A percentile compares a stretch with the other conserved stretches of the same genome.
Evolutionary conservation across 2,113 vertebrate species (phyloP).

Genomic region (Pagrus major): DNA sequence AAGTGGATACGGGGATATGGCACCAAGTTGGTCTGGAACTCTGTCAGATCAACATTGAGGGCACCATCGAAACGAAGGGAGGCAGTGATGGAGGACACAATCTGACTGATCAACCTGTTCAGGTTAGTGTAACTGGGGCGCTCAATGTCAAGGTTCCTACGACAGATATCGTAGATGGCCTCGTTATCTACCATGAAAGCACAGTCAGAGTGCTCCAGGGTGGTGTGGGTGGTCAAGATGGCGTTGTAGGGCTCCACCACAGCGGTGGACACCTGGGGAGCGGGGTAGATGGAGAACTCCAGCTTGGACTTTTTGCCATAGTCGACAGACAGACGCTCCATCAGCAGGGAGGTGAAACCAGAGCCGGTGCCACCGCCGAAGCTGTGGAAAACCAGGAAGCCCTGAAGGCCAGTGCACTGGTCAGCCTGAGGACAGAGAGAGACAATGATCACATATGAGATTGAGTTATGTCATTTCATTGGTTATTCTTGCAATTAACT

Average conservation of each 20-base stretch:
- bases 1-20: slow-evolving; percentile 18
- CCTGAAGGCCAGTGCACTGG: slow-evolving; percentile 72
- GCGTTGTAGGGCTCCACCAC: slow-evolving; percentile 93
- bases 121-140: slow-evolving; percentile 85
- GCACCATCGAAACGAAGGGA: neutral
- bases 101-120: slow-evolving; percentile 83
- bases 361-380: slow-evolving; percentile 72
- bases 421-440: slow-evolving; percentile 53
- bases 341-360: slow-evolving; percentile 89
- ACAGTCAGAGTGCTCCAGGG: slow-evolving; percentile 90
- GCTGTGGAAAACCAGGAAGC: slow-evolving; percentile 59
- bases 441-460: neutral
- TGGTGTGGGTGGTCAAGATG: slow-evolving; percentile 87
- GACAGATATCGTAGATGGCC: slow-evolving; percentile 89
- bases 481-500: neutral
- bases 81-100: slow-evolving; percentile 4
- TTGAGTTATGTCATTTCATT: neutral
- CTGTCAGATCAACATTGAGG: slow-evolving; percentile 77
- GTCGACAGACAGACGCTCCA: slow-evolving; percentile 94
- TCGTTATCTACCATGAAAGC: slow-evolving; percentile 90
- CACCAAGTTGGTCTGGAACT: slow-evolving; percentile 89
- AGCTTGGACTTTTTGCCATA: slow-evolving; percentile 92
- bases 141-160: slow-evolving; percentile 86
- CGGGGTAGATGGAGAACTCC: slow-evolving; percentile 88
- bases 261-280: slow-evolving; percentile 88